Evolutionary conservation across 2,113 vertebrate genomes (phyloP).

Genomic region (Irena cyanogastra): DNA sequence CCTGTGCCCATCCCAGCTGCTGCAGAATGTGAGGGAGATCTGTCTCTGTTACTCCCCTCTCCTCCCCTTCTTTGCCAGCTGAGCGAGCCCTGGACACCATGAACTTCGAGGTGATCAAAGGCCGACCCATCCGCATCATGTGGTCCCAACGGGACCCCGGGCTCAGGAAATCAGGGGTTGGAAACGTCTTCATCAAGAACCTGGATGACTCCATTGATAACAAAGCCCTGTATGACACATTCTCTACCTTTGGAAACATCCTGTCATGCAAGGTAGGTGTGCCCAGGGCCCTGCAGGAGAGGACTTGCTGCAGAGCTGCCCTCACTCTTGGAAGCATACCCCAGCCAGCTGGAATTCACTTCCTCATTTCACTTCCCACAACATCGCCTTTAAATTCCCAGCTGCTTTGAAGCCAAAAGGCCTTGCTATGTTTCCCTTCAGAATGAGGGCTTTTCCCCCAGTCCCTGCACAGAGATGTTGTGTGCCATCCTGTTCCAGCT

Average conservation of each 20-base stretch:
- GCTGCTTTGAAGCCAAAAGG: not conserved
- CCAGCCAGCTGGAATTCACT: not conserved
- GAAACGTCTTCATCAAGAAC: constrained; percentile 98
- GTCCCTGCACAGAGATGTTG: not conserved
- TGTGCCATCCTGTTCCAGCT: not conserved
- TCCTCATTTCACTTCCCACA: not conserved
- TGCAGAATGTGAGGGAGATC: not conserved
- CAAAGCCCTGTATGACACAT: constrained; percentile 96
- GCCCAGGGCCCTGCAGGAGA: not conserved
- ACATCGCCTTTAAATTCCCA: not conserved
- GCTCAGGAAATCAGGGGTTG: constrained; percentile 92
- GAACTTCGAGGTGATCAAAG: constrained; percentile 97
- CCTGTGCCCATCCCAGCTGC: not conserved
- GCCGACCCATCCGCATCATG: constrained; percentile 95
- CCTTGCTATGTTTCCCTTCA: not conserved
- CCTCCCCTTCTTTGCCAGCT: constrained; percentile 68
- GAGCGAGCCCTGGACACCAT: constrained; percentile 96
- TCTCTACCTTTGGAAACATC: constrained; percentile 96
- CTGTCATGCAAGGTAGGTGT: constrained; percentile 90
- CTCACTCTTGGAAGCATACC: accelerated
- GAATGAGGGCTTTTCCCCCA: not conserved
- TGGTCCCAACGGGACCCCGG: constrained; percentile 97
- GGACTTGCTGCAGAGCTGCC: not conserved
- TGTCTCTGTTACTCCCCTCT: not conserved
- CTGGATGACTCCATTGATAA: constrained; percentile 97